phyloP scores from a whole-genome alignment of 2,888 invertebrate species.

The Hoplodrina ambigua region DNA sequence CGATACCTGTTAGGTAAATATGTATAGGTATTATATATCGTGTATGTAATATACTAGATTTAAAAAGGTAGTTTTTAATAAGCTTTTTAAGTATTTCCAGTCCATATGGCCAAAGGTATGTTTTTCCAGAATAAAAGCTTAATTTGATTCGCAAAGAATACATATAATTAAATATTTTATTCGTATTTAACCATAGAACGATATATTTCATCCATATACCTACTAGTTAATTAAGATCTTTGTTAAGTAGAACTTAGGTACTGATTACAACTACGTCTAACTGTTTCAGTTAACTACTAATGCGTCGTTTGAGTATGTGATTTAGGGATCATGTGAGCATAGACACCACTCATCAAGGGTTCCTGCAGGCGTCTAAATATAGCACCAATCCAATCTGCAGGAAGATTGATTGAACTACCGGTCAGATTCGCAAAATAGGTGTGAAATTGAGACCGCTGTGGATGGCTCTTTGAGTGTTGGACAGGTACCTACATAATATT shows the following conservation, averaged over 20 bases:
- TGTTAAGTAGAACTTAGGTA: no score
- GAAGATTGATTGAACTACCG: conserved; percentile 49
- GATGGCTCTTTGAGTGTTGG: conserved; percentile 6
- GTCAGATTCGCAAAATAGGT: conserved; percentile 54
- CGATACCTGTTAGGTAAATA: conserved; percentile 1
- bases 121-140: no score
- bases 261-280: neutral
- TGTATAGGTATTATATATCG: neutral
- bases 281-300: conserved; percentile 8
- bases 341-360: conserved; percentile 37
- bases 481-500: conserved; percentile 5
- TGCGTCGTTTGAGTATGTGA: conserved; percentile 31
- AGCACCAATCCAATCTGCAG: conserved; percentile 53
- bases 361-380: conserved; percentile 52
- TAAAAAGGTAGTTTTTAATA: no score
- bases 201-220: no score
- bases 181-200: neutral
- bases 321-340: conserved; percentile 27
- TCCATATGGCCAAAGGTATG: no score
- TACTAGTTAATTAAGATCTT: no score
- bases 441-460: conserved; percentile 49
- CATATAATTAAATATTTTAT: no score
- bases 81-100: no score
- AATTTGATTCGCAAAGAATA: no score
- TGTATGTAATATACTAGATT: neutral